Base-by-base conservation (phyloP, 2,797 vertebrate species). In the Pseudochaenichthys georgianus region DNA sequence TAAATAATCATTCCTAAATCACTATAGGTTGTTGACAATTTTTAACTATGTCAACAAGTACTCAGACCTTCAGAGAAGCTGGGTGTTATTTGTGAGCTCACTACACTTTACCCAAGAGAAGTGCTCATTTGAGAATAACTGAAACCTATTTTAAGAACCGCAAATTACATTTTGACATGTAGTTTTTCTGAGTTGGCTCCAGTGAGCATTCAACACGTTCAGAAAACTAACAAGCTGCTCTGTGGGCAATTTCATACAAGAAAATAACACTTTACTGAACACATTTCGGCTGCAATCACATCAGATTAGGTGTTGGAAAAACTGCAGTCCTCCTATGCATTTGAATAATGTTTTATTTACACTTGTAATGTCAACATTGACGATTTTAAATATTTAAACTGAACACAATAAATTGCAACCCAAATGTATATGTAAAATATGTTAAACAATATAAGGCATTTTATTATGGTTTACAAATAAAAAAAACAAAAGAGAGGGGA, bases 131-230 rank as follows among this genome's bases (percentile, higher is more conserved):
- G 12, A 28, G 6, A 59, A 42, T 63, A 55, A 67, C 62, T 62
- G 19, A 58, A 50, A 42, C 28, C 5, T 13, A 43, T n/a, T 23
- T 41, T 74, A 21, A 53, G 52, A 68, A 57, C 58, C 2, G 1
- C 52, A 54, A 68, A 48, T 69, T 75, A 21, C 15, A 57, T 53
- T 43, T 15, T 9, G 28, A 70, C 41, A 46, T 54, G 28, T 72
- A 41, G n/a, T 63, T 73, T 12, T 62, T 47, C 15, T 17, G 1
- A 64, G 48, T 5, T 52, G 76, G 19, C 46, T 45, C 16, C 0
- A 0, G 5, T 48, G 16, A 70, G 50, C 51, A 72, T 17, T 62
- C 17, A 71, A 15, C 67, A 21, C 13, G 53, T 13, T 70, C 38
- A 19, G 8, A 34, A 23, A 61, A 48, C 19, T 55, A 28, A 45